Conservation (phyloP, 2,888 invertebrate genomes). For the Drosophila cognata region DNA sequence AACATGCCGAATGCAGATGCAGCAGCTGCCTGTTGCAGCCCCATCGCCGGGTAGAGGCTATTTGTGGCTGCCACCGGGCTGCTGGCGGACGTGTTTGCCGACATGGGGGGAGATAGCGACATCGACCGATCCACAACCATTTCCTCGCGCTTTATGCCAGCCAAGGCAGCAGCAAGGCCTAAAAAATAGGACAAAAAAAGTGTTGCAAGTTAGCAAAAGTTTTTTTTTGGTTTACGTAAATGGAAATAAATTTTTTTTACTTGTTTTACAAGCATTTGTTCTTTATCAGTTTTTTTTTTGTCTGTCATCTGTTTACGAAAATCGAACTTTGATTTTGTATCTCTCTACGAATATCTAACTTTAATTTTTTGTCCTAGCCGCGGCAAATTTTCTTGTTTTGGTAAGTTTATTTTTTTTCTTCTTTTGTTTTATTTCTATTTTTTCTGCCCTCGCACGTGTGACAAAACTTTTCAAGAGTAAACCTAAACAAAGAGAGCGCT, state of each 20-base stretch:
- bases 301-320: not conserved
- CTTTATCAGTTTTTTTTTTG: not conserved
- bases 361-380: not conserved
- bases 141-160: slow-evolving; percentile 84
- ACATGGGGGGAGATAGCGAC: slow-evolving; percentile 84
- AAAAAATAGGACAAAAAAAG: slow-evolving; percentile 7
- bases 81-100: slow-evolving; percentile 80
- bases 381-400: not conserved
- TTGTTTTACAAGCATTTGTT: not conserved
- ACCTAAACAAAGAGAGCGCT: slow-evolving; percentile 14
- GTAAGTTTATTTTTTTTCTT: not conserved
- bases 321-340: not conserved
- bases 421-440: not conserved
- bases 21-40: slow-evolving; percentile 84
- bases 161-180: slow-evolving; percentile 85
- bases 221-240: not conserved
- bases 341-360: not conserved
- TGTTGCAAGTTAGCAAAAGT: slow-evolving; percentile 41
- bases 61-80: slow-evolving; percentile 57
- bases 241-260: not conserved
- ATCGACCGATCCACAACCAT: slow-evolving; percentile 79
- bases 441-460: slow-evolving; percentile 49
- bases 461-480: slow-evolving; percentile 5
- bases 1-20: slow-evolving; percentile 84
- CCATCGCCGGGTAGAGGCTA: slow-evolving; percentile 78